Percentiles rank a stretch among this genome's conserved stretches.
These are phyloP conservation scores for Arenicola marina DNA, from an alignment of 2,888 invertebrate genomes.

Conservation along the genomic window DNA sequence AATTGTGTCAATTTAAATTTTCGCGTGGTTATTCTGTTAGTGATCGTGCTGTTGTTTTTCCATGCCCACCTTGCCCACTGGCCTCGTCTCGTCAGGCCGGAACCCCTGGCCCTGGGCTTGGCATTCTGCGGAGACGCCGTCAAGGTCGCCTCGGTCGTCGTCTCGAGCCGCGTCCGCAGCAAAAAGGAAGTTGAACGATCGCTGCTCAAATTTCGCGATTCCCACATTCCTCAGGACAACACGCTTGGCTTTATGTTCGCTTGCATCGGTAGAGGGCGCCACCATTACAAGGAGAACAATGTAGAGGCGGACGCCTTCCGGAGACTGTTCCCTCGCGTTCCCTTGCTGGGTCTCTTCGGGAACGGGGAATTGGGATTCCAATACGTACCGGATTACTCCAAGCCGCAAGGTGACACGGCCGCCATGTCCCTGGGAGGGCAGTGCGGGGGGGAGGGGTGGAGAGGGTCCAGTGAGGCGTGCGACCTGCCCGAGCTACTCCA, in stretches of 20 bases:
- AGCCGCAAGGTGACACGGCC: neutral
- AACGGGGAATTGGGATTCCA: conserved; percentile 62
- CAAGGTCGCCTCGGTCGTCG: conserved; percentile 26
- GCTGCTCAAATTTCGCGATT: conserved; percentile 17
- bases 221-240: conserved; percentile 18
- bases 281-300: conserved; percentile 45
- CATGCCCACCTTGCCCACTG: neutral
- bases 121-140: conserved; percentile 28
- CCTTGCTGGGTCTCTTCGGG: conserved; percentile 63
- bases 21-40: too few relatives aligned
- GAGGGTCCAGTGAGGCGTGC: neutral
- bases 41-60: too few relatives aligned
- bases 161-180: conserved; percentile 8
- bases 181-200: conserved; percentile 6
- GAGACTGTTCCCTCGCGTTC: conserved; percentile 61
- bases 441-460: conserved; percentile 2
- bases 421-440: neutral
- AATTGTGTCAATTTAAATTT: too few relatives aligned
- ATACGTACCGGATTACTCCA: conserved; percentile 28
- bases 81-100: neutral
- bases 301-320: conserved; percentile 61
- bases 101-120: conserved; percentile 12
- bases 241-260: conserved; percentile 58
- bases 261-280: conserved; percentile 60
- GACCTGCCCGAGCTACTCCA: conserved; percentile 19